Base-by-base conservation (phyloP, 2,888 invertebrate genomes). In the Papilio elwesi region DNA sequence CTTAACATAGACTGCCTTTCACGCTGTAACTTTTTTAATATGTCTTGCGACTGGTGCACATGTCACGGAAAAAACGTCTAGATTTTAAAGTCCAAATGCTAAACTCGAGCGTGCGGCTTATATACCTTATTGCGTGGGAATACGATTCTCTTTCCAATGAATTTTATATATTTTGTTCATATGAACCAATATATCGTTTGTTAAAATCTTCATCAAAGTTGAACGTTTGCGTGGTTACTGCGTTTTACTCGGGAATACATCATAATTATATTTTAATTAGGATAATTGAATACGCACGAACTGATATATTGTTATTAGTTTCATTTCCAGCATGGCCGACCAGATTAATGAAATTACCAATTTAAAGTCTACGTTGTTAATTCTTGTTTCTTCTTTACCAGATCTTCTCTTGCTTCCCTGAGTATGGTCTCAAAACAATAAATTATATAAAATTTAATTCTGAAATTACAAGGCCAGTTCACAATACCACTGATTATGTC, bases 11-110 rank as follows among this genome's bases (percentile, higher is more conserved):
- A 53, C 51, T 15, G 16, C 49, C 51, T 26, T 67, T 68, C 51
- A 49, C 49, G 64, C 48, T 49, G 72, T 55, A 73, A 73, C 68
- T 73, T 73, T 73, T 73, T 73, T 73, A 73, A 73, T 73, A 68
- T 73, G 64, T 73, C 68, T 73, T 68, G 63, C 62, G 59, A 68
- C 68, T 63, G 48, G 72, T 68, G 68, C 64, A 73, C 72, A 64
- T 68, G 72, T 57, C 68, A 73, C 64, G 72, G 12, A 49, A 43
- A 26, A 64, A 73, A 72, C 55, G 72, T 72, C 72, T 72, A 72
- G 68, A 72, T 68, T 72, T 72, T 47, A 68, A 72, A 68, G 68
- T 72, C 62, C 52, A 62, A 65, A 52, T 53, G 49, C 62, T 57
- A 62, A 11, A 26, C 52, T 48, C 53, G 15, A 0, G 11, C 51